Evolutionary conservation across 2,113 vertebrate species (phyloP).

Genomic region (Malaclemys terrapin): DNA sequence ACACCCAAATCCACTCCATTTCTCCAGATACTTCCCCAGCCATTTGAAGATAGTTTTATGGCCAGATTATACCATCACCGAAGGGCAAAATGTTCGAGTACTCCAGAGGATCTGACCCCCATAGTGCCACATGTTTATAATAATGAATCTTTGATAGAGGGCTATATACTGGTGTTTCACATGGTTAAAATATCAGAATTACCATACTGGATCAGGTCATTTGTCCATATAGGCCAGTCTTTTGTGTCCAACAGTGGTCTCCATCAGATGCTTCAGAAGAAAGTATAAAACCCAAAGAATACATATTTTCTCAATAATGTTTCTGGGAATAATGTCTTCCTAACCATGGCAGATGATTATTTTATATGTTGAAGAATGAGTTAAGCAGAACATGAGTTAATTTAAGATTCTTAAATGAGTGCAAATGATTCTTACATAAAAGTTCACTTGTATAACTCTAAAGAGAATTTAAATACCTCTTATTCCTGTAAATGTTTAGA

Average conservation of each 20-base stretch:
- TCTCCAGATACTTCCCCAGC: not conserved
- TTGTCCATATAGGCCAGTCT: too few relatives aligned
- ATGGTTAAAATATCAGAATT: too few relatives aligned
- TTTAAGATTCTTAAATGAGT: not conserved
- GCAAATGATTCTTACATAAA: not conserved
- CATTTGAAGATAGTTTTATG: too few relatives aligned
- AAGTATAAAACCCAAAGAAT: not conserved
- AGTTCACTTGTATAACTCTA: not conserved
- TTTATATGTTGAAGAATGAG: not conserved
- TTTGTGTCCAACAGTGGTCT: too few relatives aligned
- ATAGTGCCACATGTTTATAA: not conserved
- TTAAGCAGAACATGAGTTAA: not conserved
- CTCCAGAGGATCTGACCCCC: not conserved
- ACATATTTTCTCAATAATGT: not conserved
- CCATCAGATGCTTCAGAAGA: not conserved
- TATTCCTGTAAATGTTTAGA: not conserved
- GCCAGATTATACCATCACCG: not conserved
- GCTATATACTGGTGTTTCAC: accelerated
- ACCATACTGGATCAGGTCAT: too few relatives aligned
- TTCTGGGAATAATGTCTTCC: not conserved
- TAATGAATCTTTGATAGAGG: not conserved
- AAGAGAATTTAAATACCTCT: not conserved
- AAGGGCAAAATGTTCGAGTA: not conserved
- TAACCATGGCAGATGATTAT: not conserved
- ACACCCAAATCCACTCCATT: not conserved